Percentiles rank a stretch among this genome's conserved stretches.
Evolutionary conservation across 2,797 vertebrate genomes (phyloP).

Genomic region (Channa striata): DNA sequence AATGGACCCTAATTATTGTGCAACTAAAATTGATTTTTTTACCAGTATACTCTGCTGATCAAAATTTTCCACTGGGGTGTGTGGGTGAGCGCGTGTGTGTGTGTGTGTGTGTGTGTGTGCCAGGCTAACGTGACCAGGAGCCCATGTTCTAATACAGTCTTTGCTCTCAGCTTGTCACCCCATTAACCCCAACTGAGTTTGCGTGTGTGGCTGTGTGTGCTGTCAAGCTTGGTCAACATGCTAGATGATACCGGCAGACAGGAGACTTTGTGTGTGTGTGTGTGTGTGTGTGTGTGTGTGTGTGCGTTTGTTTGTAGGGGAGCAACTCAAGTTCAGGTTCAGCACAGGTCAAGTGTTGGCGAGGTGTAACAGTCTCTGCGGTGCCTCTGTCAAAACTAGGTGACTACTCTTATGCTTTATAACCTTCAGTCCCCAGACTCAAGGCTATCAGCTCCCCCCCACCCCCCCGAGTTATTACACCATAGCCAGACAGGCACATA

Average conservation of each 20-base stretch:
- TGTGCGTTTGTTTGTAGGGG: constrained; percentile 2
- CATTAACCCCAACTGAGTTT: constrained; percentile 56
- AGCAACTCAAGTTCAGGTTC: constrained; percentile 35
- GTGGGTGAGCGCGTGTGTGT: no score
- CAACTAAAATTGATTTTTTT: no score
- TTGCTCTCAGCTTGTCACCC: constrained; percentile 47
- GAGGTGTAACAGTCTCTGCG: constrained; percentile 35
- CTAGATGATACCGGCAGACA: no score
- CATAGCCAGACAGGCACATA: constrained; percentile 3
- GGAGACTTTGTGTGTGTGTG: neutral
- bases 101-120: no score
- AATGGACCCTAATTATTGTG: no score
- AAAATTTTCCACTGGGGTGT: no score
- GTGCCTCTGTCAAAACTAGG: constrained; percentile 37
- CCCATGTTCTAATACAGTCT: constrained; percentile 47
- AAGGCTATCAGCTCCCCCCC: constrained; percentile 32
- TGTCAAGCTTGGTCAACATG: constrained; percentile 31
- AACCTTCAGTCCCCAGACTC: constrained; percentile 39
- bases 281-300: constrained; percentile 13
- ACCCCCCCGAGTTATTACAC: constrained; percentile 40
- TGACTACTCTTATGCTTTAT: constrained; percentile 50
- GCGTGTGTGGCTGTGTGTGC: constrained; percentile 16
- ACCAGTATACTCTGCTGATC: no score
- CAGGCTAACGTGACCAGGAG: neutral
- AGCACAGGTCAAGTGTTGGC: constrained; percentile 37